A percentile compares a stretch with the other conserved stretches of the same genome.
These are phyloP conservation scores for Thripadectes ignobilis DNA, from an alignment of 2,797 vertebrate genomes.

Conservation along the genomic window DNA sequence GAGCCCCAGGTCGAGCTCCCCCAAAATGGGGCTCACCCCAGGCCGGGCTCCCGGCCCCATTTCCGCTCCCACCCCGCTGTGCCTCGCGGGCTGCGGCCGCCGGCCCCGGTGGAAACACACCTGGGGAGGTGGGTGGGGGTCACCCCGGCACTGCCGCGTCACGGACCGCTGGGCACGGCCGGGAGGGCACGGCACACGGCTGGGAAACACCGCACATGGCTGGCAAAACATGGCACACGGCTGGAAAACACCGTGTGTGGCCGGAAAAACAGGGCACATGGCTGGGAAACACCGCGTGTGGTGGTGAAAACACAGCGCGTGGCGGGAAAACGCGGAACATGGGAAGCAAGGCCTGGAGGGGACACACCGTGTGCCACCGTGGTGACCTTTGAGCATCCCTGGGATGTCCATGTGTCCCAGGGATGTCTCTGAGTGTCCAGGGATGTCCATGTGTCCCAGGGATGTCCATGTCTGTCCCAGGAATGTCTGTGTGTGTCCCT, in stretches of 20 bases:
- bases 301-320: too few relatives aligned
- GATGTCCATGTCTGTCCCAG: too few relatives aligned
- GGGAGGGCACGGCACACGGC: too few relatives aligned
- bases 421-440: too few relatives aligned
- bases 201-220: neutral
- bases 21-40: neutral
- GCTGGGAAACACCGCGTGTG: too few relatives aligned
- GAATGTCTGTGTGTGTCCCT: too few relatives aligned
- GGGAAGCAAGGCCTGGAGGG: neutral
- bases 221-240: too few relatives aligned
- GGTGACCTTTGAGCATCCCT: fast-evolving
- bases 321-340: too few relatives aligned
- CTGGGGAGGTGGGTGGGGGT: slow-evolving; percentile 38
- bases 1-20: neutral
- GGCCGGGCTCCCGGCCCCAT: neutral
- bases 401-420: neutral
- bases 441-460: too few relatives aligned
- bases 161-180: fast-evolving
- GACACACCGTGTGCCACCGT: fast-evolving
- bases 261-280: too few relatives aligned
- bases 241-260: too few relatives aligned
- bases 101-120: neutral
- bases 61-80: slow-evolving; percentile 7
- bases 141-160: neutral
- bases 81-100: neutral